A percentile compares a stretch with the other conserved stretches of the same genome.
Conservation (phyloP, 2,888 invertebrate species). For the Micropterix aruncella region DNA sequence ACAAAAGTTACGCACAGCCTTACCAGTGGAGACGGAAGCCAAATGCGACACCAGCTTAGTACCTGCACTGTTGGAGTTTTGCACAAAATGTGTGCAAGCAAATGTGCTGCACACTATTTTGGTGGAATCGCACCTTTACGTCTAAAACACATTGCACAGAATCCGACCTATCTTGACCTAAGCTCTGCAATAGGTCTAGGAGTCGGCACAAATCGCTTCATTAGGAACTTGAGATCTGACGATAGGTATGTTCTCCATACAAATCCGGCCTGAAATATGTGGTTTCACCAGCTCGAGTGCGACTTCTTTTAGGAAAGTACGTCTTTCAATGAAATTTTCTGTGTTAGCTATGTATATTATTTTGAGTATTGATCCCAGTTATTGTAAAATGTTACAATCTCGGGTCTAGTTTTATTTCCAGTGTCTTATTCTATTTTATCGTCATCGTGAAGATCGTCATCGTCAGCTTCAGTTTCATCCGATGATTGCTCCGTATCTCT, state of each 20-base stretch:
- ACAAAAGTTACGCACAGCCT: no score
- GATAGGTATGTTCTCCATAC: conserved; percentile 4
- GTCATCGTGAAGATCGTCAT: no score
- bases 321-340: conserved; percentile 1
- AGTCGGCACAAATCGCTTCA: conserved; percentile 3
- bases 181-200: conserved; percentile 3
- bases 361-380: no score
- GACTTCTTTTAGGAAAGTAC: conserved; percentile 4
- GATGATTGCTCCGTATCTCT: conserved; percentile 5
- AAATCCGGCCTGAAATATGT: conserved; percentile 4
- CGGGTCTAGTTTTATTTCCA: no score
- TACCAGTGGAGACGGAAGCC: no score
- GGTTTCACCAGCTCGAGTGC: conserved; percentile 3
- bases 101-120: no score
- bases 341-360: conserved; percentile 12
- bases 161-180: neutral
- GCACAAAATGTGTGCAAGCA: no score
- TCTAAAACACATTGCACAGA: conserved; percentile 1
- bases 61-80: no score
- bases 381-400: no score
- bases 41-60: no score
- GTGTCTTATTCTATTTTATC: no score
- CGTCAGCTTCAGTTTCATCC: conserved; percentile 3
- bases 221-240: conserved; percentile 3
- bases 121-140: no score